Evolutionary conservation across 1,140 invertebrate genomes (phyloP).

Genomic region (Leptoteleia sp.): DNA sequence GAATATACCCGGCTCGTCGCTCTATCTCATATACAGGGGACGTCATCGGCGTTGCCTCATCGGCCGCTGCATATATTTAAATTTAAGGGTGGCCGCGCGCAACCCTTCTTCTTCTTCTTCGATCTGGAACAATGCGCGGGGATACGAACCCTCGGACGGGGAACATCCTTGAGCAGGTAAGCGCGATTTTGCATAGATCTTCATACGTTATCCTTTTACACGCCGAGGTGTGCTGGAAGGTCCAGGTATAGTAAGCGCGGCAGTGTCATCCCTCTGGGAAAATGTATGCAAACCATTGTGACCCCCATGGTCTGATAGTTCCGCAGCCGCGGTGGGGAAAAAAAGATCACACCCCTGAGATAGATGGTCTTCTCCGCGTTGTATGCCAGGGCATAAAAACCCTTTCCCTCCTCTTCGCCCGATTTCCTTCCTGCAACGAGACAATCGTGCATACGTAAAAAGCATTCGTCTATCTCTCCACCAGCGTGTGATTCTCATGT

Average conservation of each 20-base stretch:
- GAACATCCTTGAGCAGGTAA: conserved; percentile 75
- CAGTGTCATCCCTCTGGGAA: conserved; percentile 81
- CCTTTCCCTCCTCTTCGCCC: conserved; percentile 38
- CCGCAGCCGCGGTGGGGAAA: conserved; percentile 42
- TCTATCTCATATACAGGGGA: conserved; percentile 53
- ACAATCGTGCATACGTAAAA: conserved; percentile 69
- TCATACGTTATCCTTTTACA: conserved; percentile 77
- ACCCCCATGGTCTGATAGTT: conserved; percentile 72
- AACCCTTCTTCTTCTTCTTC: conserved; percentile 52
- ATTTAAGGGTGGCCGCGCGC: conserved; percentile 67
- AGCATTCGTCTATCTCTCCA: conserved; percentile 60
- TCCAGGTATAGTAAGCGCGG: conserved; percentile 71
- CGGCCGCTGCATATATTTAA: conserved; percentile 69
- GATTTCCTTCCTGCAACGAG: conserved; percentile 63
- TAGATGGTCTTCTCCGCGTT: conserved; percentile 68
- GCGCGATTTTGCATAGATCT: conserved; percentile 80
- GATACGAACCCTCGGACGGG: conserved; percentile 70
- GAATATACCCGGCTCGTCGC: conserved; percentile 72
- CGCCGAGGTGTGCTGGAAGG: conserved; percentile 68
- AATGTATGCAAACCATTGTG: conserved; percentile 81
- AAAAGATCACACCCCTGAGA: conserved; percentile 76
- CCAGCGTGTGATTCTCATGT: conserved; percentile 56
- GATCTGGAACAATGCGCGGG: conserved; percentile 75
- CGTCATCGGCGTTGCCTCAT: conserved; percentile 51
- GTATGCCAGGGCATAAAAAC: conserved; percentile 32